Conservation (phyloP, 2,113 vertebrate genomes). For the Sciurus niger region DNA sequence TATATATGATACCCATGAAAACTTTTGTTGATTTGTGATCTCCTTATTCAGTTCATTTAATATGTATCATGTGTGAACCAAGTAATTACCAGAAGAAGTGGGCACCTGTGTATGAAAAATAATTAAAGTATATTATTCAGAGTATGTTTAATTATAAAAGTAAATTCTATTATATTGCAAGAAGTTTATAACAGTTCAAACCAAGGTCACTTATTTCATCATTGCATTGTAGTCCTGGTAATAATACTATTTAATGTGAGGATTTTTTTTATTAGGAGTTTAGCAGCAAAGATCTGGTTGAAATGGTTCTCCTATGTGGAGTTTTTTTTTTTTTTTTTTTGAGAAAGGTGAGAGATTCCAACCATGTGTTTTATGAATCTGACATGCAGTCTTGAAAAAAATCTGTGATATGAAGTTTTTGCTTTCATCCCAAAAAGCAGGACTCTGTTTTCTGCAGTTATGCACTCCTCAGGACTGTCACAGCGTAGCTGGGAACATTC, state of each 20-base stretch:
- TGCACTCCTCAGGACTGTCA: not conserved
- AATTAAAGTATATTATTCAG: not conserved
- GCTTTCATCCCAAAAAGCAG: not conserved
- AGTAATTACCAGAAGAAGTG: not conserved
- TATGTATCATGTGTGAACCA: not conserved
- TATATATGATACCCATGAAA: not conserved
- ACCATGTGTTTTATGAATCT: not conserved
- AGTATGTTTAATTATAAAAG: not conserved
- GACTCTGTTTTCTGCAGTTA: not conserved
- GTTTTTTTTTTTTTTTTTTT: not conserved
- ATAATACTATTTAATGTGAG: not conserved
- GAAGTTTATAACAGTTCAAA: not conserved
- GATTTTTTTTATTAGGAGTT: not conserved
- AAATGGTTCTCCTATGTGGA: not conserved
- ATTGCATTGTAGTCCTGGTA: not conserved
- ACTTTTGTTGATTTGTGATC: not conserved
- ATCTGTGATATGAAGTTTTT: not conserved
- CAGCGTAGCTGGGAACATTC: not conserved
- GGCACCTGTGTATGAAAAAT: not conserved
- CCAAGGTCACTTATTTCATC: not conserved
- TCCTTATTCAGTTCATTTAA: constrained; percentile 33
- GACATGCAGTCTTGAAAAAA: not conserved
- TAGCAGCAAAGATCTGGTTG: not conserved
- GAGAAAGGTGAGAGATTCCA: not conserved
- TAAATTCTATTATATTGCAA: not conserved